Base-by-base conservation (phyloP, 2,888 invertebrate species). In the Zaprionus obscuricornis region DNA sequence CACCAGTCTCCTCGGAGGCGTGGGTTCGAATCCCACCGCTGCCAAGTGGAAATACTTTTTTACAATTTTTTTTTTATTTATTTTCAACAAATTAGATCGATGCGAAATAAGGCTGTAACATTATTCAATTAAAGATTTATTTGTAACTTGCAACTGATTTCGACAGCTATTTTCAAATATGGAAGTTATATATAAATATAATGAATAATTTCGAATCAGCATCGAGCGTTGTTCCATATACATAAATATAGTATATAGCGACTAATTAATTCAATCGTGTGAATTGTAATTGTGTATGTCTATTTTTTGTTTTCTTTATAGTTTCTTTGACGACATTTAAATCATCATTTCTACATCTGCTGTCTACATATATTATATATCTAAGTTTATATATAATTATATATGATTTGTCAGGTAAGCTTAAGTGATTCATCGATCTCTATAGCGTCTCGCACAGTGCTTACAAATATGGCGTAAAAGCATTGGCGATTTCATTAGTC, bases 11-110 rank as follows among this genome's bases (percentile, higher is more conserved):
- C 58, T 86, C 85, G 85, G 87, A 81, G 88, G 88, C 88, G 88
- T 88, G 88, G 88, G 88, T 88, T 88, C 88, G 88, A 88, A 88
- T 88, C 88, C 88, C 88, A 88, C 88, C 88, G 87, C 86, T 87
- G 86, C 85, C 88, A 88, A 62, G 49, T 31, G 40, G n/a, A n/a
- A n/a, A n/a, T n/a, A n/a, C n/a, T n/a, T n/a, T n/a, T n/a, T n/a
- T n/a, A n/a, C n/a, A n/a, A n/a, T n/a, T n/a, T n/a, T n/a, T n/a
- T n/a, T n/a, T n/a, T n/a, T n/a, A n/a, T n/a, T n/a, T n/a, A n/a
- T n/a, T n/a, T n/a, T n/a, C n/a, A n/a, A n/a, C n/a, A n/a, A n/a
- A n/a, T n/a, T n/a, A n/a, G n/a, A n/a, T n/a, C n/a, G n/a, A n/a
- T n/a, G n/a, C n/a, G n/a, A n/a, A n/a, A n/a, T n/a, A n/a, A n/a